These are phyloP conservation scores for Cercopithecus hamlyni DNA, from an alignment of 2,797 vertebrate genomes.

Conservation along the genomic window DNA sequence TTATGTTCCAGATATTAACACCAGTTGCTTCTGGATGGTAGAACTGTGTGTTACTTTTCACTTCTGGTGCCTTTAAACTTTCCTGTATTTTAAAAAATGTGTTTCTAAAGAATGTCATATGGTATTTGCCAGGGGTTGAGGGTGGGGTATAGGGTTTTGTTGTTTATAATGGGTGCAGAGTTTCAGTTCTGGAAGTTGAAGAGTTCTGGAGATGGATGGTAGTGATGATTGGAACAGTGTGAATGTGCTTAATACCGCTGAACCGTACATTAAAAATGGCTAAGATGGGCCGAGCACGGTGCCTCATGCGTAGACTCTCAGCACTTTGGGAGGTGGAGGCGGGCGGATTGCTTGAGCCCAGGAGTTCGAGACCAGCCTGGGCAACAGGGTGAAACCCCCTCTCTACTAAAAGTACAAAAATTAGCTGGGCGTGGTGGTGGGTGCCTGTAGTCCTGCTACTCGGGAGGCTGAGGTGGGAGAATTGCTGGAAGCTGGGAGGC, in stretches of 20 bases:
- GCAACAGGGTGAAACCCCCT: background rate
- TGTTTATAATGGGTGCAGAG: background rate
- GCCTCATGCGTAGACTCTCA: too few relatives aligned
- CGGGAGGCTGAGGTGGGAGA: too few relatives aligned
- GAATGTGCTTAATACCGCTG: background rate
- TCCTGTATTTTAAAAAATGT: background rate
- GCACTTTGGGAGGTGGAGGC: too few relatives aligned
- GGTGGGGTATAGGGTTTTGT: background rate
- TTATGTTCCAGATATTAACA: background rate
- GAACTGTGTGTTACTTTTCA: background rate
- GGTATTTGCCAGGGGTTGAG: background rate
- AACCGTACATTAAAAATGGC: background rate
- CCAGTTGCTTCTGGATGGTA: background rate
- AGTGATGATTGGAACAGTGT: background rate
- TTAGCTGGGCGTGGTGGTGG: too few relatives aligned
- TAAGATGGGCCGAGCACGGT: too few relatives aligned
- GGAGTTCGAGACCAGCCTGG: background rate
- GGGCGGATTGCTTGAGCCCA: background rate
- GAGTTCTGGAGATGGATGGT: background rate
- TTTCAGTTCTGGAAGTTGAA: background rate
- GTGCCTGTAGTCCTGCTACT: too few relatives aligned
- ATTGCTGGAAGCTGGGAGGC: too few relatives aligned
- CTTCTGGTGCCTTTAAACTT: background rate
- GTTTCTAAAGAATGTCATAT: background rate
- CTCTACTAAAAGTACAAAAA: background rate